These are phyloP conservation scores for Steinernema khuongi DNA, from an alignment of 1,140 invertebrate genomes.

Conservation along the genomic window DNA sequence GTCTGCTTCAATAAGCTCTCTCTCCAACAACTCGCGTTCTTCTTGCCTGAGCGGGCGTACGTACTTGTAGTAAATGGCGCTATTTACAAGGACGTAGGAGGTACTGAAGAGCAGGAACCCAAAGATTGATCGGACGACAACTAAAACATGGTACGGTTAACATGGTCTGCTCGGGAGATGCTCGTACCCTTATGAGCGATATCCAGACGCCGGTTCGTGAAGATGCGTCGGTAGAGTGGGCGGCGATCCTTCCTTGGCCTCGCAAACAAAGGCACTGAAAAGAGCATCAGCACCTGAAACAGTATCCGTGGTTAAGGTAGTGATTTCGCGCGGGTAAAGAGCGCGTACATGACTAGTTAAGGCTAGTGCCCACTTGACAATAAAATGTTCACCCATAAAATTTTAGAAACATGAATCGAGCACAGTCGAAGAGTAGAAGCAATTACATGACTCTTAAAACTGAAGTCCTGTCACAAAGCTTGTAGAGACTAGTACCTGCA, in stretches of 20 bases:
- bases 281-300: conserved; percentile 42
- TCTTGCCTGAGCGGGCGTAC: conserved; percentile 46
- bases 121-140: conserved; percentile 42
- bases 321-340: background rate
- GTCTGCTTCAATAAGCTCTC: conserved; percentile 56
- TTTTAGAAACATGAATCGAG: too few species aligned
- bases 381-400: too few species aligned
- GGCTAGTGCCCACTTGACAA: too few species aligned
- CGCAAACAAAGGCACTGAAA: conserved; percentile 28
- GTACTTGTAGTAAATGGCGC: conserved; percentile 52
- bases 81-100: conserved; percentile 48
- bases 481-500: too few species aligned
- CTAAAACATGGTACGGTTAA: conserved; percentile 36
- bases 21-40: conserved; percentile 43
- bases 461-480: too few species aligned
- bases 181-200: conserved; percentile 45
- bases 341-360: too few species aligned
- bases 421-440: too few species aligned
- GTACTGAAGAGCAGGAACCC: conserved; percentile 49
- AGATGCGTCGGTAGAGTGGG: conserved; percentile 53
- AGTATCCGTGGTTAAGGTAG: background rate
- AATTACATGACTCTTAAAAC: too few species aligned
- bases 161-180: background rate
- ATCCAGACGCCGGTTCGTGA: conserved; percentile 49
- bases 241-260: conserved; percentile 46